Percentiles rank a stretch among this genome's conserved stretches.
Conservation (phyloP, 2,888 invertebrate genomes). For the Tinea trinotella region DNA sequence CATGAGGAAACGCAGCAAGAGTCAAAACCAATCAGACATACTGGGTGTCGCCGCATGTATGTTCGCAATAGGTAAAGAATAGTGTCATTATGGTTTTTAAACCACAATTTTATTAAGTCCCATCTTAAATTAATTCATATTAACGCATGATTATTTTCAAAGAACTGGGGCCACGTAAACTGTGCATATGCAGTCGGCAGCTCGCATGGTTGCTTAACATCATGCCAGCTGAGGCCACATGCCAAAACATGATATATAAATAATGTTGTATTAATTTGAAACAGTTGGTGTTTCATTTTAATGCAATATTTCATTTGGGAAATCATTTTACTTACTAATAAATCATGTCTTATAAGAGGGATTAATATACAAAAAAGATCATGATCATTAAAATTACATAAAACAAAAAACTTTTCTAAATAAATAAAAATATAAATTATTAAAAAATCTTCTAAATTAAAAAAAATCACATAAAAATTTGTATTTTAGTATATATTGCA, state of each 20-base stretch:
- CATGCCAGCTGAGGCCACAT: too few relatives aligned
- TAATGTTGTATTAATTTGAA: too few relatives aligned
- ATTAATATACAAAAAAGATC: conserved; percentile 36
- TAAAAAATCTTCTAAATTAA: conserved; percentile 5
- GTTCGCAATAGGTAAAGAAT: conserved; percentile 68
- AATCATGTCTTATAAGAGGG: background rate
- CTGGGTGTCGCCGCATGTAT: conserved; percentile 62
- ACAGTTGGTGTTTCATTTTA: too few relatives aligned
- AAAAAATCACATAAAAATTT: background rate
- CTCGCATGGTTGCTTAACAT: too few relatives aligned
- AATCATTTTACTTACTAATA: background rate
- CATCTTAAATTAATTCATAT: background rate
- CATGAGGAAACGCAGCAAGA: conserved; percentile 54
- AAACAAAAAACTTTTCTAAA: background rate
- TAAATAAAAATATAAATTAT: background rate
- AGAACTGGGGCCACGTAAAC: too few relatives aligned
- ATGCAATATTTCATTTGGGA: background rate
- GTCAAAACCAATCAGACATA: conserved; percentile 62
- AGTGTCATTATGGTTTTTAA: conserved; percentile 41
- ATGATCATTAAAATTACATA: conserved; percentile 24
- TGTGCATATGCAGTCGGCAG: too few relatives aligned
- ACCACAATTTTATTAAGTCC: background rate
- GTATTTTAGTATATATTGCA: conserved; percentile 7
- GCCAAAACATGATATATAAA: too few relatives aligned
- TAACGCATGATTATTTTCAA: conserved; percentile 5